phyloP scores from a whole-genome alignment of 2,113 vertebrate species.

The Nipponia nippon region DNA sequence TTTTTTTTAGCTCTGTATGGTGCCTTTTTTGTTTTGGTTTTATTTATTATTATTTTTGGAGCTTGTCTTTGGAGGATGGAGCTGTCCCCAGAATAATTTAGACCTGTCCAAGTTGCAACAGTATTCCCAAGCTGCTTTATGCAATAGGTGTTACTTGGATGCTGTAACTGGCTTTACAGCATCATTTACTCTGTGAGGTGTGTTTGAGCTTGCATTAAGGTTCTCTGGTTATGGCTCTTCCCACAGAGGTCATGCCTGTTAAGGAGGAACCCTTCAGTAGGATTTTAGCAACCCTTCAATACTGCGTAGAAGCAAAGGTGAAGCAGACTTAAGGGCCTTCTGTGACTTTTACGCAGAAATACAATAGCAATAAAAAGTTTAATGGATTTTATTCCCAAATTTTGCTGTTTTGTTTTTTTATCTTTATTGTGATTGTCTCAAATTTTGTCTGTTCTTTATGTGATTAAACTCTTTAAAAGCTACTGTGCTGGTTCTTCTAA shows the following conservation, averaged over 20 bases:
- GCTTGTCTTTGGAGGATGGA: neutral
- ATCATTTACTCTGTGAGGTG: neutral
- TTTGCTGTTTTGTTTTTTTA: neutral
- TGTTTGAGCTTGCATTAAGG: neutral
- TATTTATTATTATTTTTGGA: neutral
- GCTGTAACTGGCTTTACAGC: conserved; percentile 7
- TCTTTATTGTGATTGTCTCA: neutral
- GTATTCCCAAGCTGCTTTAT: neutral
- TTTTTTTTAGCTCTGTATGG: neutral
- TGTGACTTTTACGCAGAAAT: neutral
- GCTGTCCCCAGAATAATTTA: neutral
- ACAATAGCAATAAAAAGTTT: neutral
- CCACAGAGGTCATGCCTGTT: neutral
- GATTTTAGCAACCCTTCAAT: neutral
- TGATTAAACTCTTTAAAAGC: neutral
- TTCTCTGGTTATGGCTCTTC: neutral
- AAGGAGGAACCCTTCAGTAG: neutral
- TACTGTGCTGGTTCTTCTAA: neutral
- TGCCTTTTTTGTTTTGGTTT: neutral
- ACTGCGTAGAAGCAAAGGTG: neutral
- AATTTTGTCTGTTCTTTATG: neutral
- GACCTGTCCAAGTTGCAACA: neutral
- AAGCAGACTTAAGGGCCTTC: neutral
- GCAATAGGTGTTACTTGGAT: neutral
- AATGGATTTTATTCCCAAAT: neutral